A percentile compares a stretch with the other conserved stretches of the same genome.
Conservation (phyloP, 2,113 vertebrate species). For the Gnathonemus echidnorhynchus region DNA sequence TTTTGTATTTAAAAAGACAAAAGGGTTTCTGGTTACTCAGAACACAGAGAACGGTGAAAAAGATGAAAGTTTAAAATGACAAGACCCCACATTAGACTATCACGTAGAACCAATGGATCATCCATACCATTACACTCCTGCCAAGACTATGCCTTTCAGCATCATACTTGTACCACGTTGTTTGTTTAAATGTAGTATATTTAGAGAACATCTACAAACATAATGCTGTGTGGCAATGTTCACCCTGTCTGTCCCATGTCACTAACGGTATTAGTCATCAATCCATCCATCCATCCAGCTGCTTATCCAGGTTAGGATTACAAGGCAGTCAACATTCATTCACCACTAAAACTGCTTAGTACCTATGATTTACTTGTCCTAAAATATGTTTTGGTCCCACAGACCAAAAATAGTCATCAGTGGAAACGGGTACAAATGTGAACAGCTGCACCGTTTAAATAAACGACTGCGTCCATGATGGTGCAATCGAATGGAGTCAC, state of each 20-base stretch:
- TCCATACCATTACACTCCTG: not conserved
- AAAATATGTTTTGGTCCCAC: not conserved
- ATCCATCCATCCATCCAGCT: not conserved
- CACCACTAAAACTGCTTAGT: not conserved
- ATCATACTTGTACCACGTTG: not conserved
- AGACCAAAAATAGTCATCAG: not conserved
- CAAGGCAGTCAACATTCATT: not conserved
- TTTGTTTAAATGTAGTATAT: not conserved
- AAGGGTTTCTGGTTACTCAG: not conserved
- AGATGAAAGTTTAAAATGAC: not conserved
- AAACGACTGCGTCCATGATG: not conserved
- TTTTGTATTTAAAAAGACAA: not conserved
- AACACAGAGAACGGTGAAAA: not conserved
- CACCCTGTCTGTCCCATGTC: not conserved
- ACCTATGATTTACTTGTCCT: not conserved
- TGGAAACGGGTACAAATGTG: not conserved
- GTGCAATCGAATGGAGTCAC: not conserved
- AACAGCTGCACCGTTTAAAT: not conserved
- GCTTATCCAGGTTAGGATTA: not conserved
- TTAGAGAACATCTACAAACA: slow-evolving; percentile 1
- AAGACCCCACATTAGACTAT: not conserved
- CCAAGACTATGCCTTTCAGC: not conserved
- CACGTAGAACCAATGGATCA: not conserved
- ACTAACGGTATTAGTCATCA: not conserved
- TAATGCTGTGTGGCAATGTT: not conserved